phyloP scores from a whole-genome alignment of 2,113 vertebrate genomes.

The Beaufortia kweichowensis region DNA sequence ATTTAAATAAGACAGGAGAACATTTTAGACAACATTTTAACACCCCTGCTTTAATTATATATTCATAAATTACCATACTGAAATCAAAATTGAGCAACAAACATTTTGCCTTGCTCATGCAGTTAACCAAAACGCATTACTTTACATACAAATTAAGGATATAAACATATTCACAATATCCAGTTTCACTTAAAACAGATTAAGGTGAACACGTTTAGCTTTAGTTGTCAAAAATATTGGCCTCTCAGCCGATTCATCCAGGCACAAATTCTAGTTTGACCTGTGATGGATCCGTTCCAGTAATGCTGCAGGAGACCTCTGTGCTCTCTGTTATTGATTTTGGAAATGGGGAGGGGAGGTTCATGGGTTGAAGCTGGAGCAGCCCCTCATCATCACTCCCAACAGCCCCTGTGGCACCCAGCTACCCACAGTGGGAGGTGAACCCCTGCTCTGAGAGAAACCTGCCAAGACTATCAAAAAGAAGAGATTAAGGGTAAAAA shows the following conservation, averaged over 20 bases:
- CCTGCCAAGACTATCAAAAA: slow-evolving; percentile 25
- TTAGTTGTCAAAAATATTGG: slow-evolving; percentile 19
- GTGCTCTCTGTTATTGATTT: slow-evolving; percentile 34
- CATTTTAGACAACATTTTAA: no score
- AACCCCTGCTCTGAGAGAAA: slow-evolving; percentile 2
- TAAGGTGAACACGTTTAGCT: slow-evolving; percentile 20
- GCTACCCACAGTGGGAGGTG: slow-evolving; percentile 27
- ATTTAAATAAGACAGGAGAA: no score
- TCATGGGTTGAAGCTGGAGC: slow-evolving; percentile 30
- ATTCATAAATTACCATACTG: no score
- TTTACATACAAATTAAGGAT: slow-evolving; percentile 6
- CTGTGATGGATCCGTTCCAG: slow-evolving; percentile 39
- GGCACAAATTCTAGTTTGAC: slow-evolving; percentile 16
- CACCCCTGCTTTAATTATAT: no score
- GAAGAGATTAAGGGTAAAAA: slow-evolving; percentile 52
- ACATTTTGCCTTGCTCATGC: neutral
- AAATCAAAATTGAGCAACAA: no score
- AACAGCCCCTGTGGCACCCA: slow-evolving; percentile 38
- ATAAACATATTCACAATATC: slow-evolving; percentile 12
- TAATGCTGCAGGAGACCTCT: slow-evolving; percentile 37
- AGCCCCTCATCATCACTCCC: slow-evolving; percentile 44
- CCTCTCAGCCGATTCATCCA: slow-evolving; percentile 15
- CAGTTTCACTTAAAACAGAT: slow-evolving; percentile 18
- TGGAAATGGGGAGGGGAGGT: slow-evolving; percentile 12
- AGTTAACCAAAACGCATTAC: slow-evolving; percentile 7